Percentiles rank a stretch among this genome's conserved stretches.
Evolutionary conservation across 1,140 invertebrate genomes (phyloP).

Genomic region (Eurosta solidaginis): DNA sequence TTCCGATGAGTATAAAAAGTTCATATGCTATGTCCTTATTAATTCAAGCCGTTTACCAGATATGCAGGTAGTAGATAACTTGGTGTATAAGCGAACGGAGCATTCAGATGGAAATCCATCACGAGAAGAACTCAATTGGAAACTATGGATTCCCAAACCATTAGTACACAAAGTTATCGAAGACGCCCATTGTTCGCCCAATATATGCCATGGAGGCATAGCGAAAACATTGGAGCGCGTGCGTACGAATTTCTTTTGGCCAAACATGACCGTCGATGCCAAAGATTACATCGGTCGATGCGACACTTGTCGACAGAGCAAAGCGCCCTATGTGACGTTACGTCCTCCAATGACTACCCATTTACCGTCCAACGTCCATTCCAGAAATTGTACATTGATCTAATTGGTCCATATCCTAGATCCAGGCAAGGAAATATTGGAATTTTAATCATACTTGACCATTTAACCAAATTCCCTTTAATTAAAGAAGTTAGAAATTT

Average conservation of each 20-base stretch:
- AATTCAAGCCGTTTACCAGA: not conserved
- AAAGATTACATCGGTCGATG: conserved; percentile 1
- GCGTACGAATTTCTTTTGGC: no score
- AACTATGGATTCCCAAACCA: not conserved
- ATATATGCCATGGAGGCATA: conserved; percentile 16
- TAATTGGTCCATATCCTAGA: no score
- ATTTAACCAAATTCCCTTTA: no score
- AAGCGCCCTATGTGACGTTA: not conserved
- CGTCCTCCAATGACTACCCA: not conserved
- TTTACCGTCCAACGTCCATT: conserved; percentile 21
- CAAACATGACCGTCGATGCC: not conserved
- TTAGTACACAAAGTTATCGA: not conserved
- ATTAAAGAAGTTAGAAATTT: conserved; percentile 39
- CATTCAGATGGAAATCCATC: not conserved
- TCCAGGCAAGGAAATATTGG: no score
- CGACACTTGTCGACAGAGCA: no score
- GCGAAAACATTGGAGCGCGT: not conserved
- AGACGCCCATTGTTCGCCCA: not conserved
- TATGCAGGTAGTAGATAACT: not conserved
- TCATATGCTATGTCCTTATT: not conserved
- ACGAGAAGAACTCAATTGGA: not conserved
- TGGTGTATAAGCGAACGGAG: not conserved
- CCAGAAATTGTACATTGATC: conserved; percentile 30
- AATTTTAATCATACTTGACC: no score
- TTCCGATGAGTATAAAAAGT: not conserved